Evolutionary conservation across 1,140 invertebrate genomes (phyloP).

Genomic region (Drosophila tristis): DNA sequence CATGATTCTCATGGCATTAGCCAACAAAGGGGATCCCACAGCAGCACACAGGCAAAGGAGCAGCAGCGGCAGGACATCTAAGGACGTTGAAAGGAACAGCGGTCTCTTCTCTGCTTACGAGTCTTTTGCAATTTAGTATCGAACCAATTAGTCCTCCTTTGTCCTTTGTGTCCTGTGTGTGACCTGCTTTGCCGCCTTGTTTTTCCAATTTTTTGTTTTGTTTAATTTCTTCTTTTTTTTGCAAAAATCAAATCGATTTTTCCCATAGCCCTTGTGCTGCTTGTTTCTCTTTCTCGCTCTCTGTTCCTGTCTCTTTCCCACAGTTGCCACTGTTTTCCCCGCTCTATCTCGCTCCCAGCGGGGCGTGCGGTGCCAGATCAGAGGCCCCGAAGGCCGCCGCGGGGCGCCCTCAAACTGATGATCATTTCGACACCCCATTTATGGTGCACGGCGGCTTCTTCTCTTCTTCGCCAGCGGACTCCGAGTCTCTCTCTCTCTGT

Average conservation of each 20-base stretch:
- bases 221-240: slow-evolving; percentile 7
- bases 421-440: slow-evolving; percentile 77
- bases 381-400: slow-evolving; percentile 39
- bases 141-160: slow-evolving; percentile 59
- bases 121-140: slow-evolving; percentile 49
- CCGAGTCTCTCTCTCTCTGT: background rate
- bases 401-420: slow-evolving; percentile 64
- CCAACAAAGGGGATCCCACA: too few species aligned
- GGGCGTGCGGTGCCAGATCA: slow-evolving; percentile 63
- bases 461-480: slow-evolving; percentile 15
- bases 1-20: too few species aligned
- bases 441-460: slow-evolving; percentile 32
- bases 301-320: background rate
- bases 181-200: background rate
- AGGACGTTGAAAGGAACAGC: slow-evolving; percentile 37
- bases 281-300: background rate
- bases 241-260: slow-evolving; percentile 46
- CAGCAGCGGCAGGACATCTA: slow-evolving; percentile 28
- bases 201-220: slow-evolving; percentile 3
- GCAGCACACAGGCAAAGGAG: slow-evolving; percentile 9
- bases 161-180: slow-evolving; percentile 41
- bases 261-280: slow-evolving; percentile 23
- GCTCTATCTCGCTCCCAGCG: slow-evolving; percentile 31
- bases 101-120: background rate
- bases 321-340: slow-evolving; percentile 40